Conservation (phyloP, 2,113 vertebrate species). For the Lanius ludovicianus region DNA sequence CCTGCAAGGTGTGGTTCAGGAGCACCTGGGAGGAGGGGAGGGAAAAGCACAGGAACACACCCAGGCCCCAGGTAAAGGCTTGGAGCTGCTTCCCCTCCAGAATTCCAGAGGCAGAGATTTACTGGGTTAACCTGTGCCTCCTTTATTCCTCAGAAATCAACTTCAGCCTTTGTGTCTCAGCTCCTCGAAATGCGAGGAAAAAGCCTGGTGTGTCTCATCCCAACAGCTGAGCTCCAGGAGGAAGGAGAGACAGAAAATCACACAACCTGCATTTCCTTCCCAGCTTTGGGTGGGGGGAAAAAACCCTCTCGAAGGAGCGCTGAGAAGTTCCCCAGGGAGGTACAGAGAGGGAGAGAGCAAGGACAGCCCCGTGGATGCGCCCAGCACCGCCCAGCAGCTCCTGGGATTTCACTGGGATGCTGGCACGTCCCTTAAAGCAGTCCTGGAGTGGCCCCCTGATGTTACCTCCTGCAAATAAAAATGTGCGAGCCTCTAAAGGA, state of each 20-base stretch:
- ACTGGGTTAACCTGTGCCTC: background rate
- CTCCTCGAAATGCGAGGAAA: background rate
- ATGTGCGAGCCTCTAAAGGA: accelerated
- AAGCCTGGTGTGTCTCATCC: accelerated
- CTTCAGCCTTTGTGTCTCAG: background rate
- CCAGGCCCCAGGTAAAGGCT: accelerated
- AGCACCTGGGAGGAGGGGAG: background rate
- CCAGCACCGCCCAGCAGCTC: background rate
- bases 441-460: background rate
- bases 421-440: background rate
- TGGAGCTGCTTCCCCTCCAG: background rate
- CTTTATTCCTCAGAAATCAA: background rate
- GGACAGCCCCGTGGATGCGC: background rate
- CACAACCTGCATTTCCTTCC: background rate
- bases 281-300: no score
- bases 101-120: background rate
- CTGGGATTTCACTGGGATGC: background rate
- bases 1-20: background rate
- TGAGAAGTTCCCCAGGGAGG: background rate
- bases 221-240: accelerated
- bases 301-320: background rate
- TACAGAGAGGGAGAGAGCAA: no score
- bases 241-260: background rate
- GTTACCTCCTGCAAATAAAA: background rate
- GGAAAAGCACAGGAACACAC: background rate